Percentiles rank a stretch among this genome's conserved stretches.
These are phyloP conservation scores for Bombus consobrinus DNA, from an alignment of 1,140 invertebrate species.

Conservation along the genomic window DNA sequence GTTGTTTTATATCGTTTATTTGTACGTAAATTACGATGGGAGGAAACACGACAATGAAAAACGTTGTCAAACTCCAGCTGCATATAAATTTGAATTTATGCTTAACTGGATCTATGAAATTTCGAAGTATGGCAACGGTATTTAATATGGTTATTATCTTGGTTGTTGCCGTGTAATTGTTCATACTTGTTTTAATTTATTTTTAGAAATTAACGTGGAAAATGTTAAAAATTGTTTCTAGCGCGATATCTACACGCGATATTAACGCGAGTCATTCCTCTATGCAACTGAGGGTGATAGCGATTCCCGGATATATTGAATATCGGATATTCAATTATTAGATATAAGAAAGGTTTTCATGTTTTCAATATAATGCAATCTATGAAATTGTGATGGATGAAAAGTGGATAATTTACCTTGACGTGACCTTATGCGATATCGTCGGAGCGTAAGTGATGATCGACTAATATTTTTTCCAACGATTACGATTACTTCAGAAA, in stretches of 20 bases:
- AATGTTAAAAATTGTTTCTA: too few species aligned
- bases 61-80: not conserved
- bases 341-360: too few species aligned
- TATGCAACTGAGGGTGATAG: not conserved
- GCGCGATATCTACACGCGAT: not conserved
- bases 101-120: not conserved
- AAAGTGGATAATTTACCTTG: not conserved
- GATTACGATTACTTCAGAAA: not conserved
- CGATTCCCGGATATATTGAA: too few species aligned
- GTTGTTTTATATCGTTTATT: not conserved
- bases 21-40: rapidly evolving
- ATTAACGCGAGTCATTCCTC: too few species aligned
- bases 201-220: not conserved
- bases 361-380: not conserved
- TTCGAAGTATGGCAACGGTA: not conserved
- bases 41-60: rapidly evolving
- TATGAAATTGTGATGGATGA: not conserved
- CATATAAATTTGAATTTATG: not conserved
- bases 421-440: too few species aligned
- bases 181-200: not conserved
- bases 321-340: too few species aligned
- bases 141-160: not conserved
- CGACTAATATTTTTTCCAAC: not conserved
- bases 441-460: too few species aligned
- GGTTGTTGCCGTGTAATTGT: not conserved